Conservation (phyloP, 2,113 vertebrate genomes). For the Seriola rivoliana region DNA sequence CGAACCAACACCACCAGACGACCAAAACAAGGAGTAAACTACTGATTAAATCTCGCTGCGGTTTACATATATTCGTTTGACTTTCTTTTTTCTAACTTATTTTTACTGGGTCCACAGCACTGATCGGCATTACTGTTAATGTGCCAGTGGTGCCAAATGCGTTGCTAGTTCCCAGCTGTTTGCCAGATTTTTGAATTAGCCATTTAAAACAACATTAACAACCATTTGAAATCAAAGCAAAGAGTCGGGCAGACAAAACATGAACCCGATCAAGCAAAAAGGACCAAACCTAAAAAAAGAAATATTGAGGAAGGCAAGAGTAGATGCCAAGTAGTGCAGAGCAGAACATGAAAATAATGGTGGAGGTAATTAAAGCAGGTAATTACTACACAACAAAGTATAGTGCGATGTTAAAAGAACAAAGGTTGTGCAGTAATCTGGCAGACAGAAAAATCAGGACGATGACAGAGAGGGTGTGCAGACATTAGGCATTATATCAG, state of each 20-base stretch:
- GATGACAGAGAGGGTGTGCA: neutral
- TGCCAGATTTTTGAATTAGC: neutral
- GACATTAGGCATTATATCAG: neutral
- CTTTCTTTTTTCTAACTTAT: neutral
- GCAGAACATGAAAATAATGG: neutral
- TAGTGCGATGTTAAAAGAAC: neutral
- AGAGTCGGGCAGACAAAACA: neutral
- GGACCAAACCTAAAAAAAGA: neutral
- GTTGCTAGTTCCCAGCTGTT: neutral
- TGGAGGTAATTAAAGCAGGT: neutral
- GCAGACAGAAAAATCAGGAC: neutral
- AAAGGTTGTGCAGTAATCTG: neutral
- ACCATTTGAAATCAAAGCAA: neutral
- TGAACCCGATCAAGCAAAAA: neutral
- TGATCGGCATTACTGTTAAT: neutral
- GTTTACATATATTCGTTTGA: neutral
- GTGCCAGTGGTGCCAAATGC: neutral
- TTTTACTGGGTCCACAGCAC: neutral
- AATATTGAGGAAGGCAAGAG: neutral
- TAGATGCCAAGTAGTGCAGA: neutral
- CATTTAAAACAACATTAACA: neutral
- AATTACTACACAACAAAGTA: neutral
- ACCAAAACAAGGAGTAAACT: conserved; percentile 5
- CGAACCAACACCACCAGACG: neutral
- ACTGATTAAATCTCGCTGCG: neutral